Base-by-base conservation (phyloP, 2,797 vertebrate genomes). In the Phataginus tetradactyla region DNA sequence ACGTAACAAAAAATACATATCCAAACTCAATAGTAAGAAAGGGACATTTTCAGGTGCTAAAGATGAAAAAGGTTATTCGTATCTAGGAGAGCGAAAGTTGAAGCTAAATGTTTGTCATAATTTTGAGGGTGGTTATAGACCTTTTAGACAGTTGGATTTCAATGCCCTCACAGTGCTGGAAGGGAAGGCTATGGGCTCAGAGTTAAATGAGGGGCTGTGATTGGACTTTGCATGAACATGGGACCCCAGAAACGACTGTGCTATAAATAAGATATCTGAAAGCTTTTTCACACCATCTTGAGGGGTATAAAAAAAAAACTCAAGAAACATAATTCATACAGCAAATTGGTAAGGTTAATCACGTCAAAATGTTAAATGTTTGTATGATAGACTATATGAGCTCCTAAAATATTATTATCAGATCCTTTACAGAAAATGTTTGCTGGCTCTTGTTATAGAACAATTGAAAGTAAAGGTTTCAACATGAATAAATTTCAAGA, bases 401-500 rank as follows among this genome's bases (percentile, higher is more conserved):
- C 11, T 20, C 55, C 61, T 69, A 34, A 80, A 83, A 71, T 84
- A 63, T 63, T 84, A 72, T 61, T 21, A 53, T 75, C 34, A 37
- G 7, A 3, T 39, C 49, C 61, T 89, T 69, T 29, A 68, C 21
- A 92, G n/a, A 91, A 74, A 69, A 85, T n/a, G 11, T 69, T 32
- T 85, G 27, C 25, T 74, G 45, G 77, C 13, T 94, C 34, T 77
- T 80, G 45, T 8, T 61, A 42, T 32, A 86, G 12, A 87, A 96
- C 11, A 78, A 86, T 32, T 29, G n/a, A 88, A 90, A 86, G 77
- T 45, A 77, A 94, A 72, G 66, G 32, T 90, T 86, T 77, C 61
- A 45, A 51, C 13, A 61, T 78, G 20, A 86, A 66, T 13, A 78
- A 5, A 45, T 75, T 83, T 78, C 21, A 90, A 78, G 78, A 75